phyloP scores from a whole-genome alignment of 64 coral and sea anemone species.

The Actinia equina region DNA sequence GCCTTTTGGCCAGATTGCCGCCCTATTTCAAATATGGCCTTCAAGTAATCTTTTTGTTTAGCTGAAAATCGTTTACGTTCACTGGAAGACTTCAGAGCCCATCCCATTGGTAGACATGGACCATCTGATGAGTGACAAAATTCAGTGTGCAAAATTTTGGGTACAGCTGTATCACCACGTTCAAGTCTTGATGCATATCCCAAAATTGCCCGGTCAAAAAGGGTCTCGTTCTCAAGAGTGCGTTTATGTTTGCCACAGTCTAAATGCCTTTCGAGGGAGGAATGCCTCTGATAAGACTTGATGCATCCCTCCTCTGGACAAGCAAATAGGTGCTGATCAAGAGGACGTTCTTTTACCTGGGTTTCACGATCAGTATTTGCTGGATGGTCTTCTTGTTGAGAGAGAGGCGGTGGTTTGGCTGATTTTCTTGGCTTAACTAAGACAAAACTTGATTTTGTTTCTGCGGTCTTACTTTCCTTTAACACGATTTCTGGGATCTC shows the following conservation, averaged over 20 bases:
- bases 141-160: too few relatives aligned
- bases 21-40: too few relatives aligned
- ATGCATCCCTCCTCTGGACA: constrained; percentile 5
- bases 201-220: constrained; percentile 6
- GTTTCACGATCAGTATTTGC: neutral
- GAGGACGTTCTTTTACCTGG: neutral
- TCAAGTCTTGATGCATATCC: too few relatives aligned
- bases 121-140: too few relatives aligned
- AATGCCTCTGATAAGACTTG: constrained; percentile 21
- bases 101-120: too few relatives aligned
- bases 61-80: too few relatives aligned
- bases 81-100: too few relatives aligned
- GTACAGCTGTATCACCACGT: too few relatives aligned
- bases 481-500: neutral
- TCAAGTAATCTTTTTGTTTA: too few relatives aligned
- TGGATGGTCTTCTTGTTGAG: neutral
- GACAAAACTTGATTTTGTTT: neutral
- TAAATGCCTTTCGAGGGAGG: neutral
- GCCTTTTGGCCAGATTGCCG: too few relatives aligned
- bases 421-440: constrained; percentile 2
- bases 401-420: neutral
- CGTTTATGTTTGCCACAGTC: constrained; percentile 12
- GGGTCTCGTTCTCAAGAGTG: constrained; percentile 10
- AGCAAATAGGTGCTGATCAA: neutral
- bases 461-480: neutral